Conservation (phyloP, 2,888 invertebrate genomes). For the Altica lythri region DNA sequence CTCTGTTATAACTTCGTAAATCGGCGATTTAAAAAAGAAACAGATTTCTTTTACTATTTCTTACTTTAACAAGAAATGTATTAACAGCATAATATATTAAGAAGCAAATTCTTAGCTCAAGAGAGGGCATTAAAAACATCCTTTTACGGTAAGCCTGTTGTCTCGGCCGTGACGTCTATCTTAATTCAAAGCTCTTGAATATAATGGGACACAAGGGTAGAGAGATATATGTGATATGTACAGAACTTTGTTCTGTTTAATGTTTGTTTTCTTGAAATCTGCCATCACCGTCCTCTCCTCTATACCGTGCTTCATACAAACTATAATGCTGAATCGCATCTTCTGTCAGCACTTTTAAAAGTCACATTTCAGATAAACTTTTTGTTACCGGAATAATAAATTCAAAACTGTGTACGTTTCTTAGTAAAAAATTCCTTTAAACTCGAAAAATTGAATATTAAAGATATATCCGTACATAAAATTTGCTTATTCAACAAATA, state of each 20-base stretch:
- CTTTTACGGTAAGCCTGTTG: constrained; percentile 4
- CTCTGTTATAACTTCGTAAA: too few relatives aligned
- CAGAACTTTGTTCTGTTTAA: constrained; percentile 23
- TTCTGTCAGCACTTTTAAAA: constrained; percentile 12
- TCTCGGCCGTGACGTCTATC: constrained; percentile 14
- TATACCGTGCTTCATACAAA: constrained; percentile 8
- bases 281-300: constrained; percentile 3
- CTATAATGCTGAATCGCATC: constrained; percentile 11
- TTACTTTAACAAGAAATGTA: too few relatives aligned
- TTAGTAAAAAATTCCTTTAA: constrained; percentile 11
- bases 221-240: constrained; percentile 20
- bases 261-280: constrained; percentile 25
- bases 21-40: too few relatives aligned
- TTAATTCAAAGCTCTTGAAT: constrained; percentile 22
- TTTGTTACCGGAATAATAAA: constrained; percentile 13
- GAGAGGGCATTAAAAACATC: constrained; percentile 3
- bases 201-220: constrained; percentile 18
- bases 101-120: too few relatives aligned
- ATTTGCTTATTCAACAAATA: too few relatives aligned
- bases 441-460: constrained; percentile 16
- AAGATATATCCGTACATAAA: constrained; percentile 16
- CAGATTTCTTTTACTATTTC: too few relatives aligned
- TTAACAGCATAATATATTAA: too few relatives aligned
- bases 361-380: constrained; percentile 17
- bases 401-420: constrained; percentile 9